A percentile compares a stretch with the other conserved stretches of the same genome.
Conservation (phyloP, 2,888 invertebrate species). For the Macaria notata region DNA sequence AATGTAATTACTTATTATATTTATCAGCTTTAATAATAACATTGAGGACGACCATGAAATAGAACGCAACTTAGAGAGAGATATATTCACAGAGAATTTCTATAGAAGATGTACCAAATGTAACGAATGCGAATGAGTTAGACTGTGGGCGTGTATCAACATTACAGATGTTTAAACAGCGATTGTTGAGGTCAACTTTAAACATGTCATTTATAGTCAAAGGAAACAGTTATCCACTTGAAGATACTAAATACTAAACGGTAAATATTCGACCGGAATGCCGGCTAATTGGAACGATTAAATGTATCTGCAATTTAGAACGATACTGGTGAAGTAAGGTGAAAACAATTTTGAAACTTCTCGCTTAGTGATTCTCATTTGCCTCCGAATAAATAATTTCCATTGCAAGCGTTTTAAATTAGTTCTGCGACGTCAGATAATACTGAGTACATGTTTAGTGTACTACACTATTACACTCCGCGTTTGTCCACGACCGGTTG, state of each 20-base stretch:
- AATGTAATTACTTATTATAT: slow-evolving; percentile 40
- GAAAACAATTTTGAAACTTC: slow-evolving; percentile 6
- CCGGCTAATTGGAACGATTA: slow-evolving; percentile 26
- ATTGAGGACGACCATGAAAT: slow-evolving; percentile 21
- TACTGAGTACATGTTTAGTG: no score
- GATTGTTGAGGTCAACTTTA: slow-evolving; percentile 51
- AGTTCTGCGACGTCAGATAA: no score
- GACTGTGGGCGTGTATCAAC: slow-evolving; percentile 61
- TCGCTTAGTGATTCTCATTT: no score
- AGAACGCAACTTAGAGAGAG: slow-evolving; percentile 2
- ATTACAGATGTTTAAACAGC: slow-evolving; percentile 49
- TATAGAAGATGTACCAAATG: slow-evolving; percentile 31
- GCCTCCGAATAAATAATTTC: no score
- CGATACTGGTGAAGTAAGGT: slow-evolving; percentile 15
- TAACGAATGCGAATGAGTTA: slow-evolving; percentile 25
- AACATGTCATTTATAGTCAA: slow-evolving; percentile 38
- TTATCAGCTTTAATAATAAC: slow-evolving; percentile 23
- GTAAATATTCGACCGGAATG: slow-evolving; percentile 18
- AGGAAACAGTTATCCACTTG: slow-evolving; percentile 35
- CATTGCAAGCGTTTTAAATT: no score
- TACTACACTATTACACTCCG: no score
- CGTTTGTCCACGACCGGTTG: no score
- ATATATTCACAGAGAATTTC: no score
- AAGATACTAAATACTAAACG: slow-evolving; percentile 23
- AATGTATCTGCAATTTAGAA: slow-evolving; percentile 16